phyloP scores from a whole-genome alignment of 2,113 vertebrate genomes.

The Callocephalon fimbriatum region DNA sequence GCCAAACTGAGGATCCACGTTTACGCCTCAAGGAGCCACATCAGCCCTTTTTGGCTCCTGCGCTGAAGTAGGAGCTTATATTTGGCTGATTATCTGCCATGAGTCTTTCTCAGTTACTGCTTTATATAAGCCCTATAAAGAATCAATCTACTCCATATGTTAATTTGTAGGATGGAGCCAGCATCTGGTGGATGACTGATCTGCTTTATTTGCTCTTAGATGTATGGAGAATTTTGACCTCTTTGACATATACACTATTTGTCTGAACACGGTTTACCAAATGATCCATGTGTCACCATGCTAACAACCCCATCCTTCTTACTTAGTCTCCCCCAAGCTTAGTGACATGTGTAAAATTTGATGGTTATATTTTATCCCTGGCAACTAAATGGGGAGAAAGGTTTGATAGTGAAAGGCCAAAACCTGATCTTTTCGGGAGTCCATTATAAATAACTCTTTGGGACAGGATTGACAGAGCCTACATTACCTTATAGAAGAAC shows the following conservation, averaged over 20 bases:
- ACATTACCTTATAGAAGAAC: neutral
- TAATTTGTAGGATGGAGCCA: neutral
- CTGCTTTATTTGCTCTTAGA: neutral
- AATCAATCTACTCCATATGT: slow-evolving; percentile 27
- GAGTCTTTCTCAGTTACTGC: neutral
- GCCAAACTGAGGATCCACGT: neutral
- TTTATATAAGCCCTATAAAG: neutral
- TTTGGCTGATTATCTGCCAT: slow-evolving; percentile 2
- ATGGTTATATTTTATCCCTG: neutral
- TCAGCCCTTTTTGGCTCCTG: neutral
- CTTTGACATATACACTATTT: neutral
- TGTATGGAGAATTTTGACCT: neutral
- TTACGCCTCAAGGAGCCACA: slow-evolving; percentile 14
- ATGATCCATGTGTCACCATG: neutral
- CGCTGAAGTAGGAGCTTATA: neutral
- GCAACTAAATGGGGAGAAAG: neutral
- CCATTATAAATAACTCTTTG: neutral
- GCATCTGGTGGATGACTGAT: neutral
- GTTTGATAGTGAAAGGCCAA: neutral
- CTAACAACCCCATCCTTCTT: neutral
- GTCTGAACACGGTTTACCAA: neutral
- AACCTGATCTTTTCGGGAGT: neutral
- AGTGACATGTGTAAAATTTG: neutral
- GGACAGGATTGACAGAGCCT: neutral
- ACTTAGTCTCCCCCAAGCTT: neutral